A percentile compares a stretch with the other conserved stretches of the same genome.
Conservation (phyloP, 2,888 invertebrate species). For the Cancer borealis region DNA sequence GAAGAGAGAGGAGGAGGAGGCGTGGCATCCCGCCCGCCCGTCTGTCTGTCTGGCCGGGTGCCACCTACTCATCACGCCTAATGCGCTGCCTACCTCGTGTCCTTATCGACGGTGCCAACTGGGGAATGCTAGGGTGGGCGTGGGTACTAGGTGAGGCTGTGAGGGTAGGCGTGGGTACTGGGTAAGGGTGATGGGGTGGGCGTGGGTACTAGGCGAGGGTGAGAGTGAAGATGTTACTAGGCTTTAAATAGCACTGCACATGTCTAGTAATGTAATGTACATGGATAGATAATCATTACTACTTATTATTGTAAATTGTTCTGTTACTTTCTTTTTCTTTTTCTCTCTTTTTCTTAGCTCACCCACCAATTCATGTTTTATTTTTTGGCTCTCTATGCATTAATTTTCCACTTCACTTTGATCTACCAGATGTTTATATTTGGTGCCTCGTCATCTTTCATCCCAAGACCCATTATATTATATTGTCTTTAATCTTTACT, state of each 20-base stretch:
- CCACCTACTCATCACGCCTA: constrained; percentile 37
- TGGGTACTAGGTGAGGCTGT: not conserved
- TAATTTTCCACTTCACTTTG: not conserved
- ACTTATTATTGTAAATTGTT: not conserved
- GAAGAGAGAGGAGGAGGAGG: not conserved
- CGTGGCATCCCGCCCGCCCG: not conserved
- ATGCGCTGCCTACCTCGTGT: constrained; percentile 21
- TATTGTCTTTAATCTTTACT: not conserved
- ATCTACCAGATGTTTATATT: not conserved
- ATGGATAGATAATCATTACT: not conserved
- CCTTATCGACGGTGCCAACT: constrained; percentile 28
- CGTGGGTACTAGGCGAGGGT: not conserved
- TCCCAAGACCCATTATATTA: not conserved
- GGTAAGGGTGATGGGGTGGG: not conserved
- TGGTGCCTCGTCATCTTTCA: not conserved
- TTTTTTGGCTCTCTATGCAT: not conserved
- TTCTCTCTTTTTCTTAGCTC: not conserved
- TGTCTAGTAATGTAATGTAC: not conserved
- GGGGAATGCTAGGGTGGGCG: not conserved
- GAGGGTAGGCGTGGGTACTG: not conserved
- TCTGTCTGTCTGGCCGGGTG: constrained; percentile 6
- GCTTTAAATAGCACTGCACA: not conserved
- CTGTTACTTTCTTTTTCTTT: not conserved
- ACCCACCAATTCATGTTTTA: not conserved
- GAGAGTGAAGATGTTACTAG: not conserved